Conservation (phyloP, 2,888 invertebrate species). For the Dasypolia templi region DNA sequence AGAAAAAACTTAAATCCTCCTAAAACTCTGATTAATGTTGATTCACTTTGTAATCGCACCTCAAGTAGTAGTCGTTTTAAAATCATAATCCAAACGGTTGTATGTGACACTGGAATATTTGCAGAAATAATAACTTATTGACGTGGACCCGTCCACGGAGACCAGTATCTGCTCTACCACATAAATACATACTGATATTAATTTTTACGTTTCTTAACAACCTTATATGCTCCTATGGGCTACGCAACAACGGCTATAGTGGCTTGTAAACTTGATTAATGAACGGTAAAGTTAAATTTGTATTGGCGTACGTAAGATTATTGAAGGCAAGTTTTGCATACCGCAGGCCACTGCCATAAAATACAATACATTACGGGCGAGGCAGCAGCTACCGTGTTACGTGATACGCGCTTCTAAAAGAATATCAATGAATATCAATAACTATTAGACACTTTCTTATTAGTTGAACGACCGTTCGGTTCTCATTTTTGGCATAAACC, state of each 20-base stretch:
- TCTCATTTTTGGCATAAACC: slow-evolving; percentile 65
- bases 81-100: slow-evolving; percentile 76
- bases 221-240: slow-evolving; percentile 44
- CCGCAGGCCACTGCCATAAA: slow-evolving; percentile 86
- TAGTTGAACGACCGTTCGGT: slow-evolving; percentile 73
- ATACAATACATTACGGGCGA: slow-evolving; percentile 86
- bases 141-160: slow-evolving; percentile 74
- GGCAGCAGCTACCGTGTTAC: slow-evolving; percentile 85
- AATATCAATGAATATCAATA: slow-evolving; percentile 79
- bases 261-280: slow-evolving; percentile 51
- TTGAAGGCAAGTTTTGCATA: slow-evolving; percentile 87
- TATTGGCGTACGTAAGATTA: slow-evolving; percentile 81
- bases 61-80: slow-evolving; percentile 64
- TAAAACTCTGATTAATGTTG: slow-evolving; percentile 47
- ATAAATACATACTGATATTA: slow-evolving; percentile 70
- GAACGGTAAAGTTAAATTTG: slow-evolving; percentile 75
- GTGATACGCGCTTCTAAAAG: slow-evolving; percentile 80
- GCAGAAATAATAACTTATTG: slow-evolving; percentile 83
- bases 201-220: slow-evolving; percentile 17
- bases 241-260: slow-evolving; percentile 68
- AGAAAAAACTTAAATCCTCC: slow-evolving; percentile 34
- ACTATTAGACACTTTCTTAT: slow-evolving; percentile 76
- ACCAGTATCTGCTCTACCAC: slow-evolving; percentile 76
- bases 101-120: slow-evolving; percentile 83
- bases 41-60: slow-evolving; percentile 52